Evolutionary conservation across 2,113 vertebrate genomes (phyloP).

Genomic region (Cranoglanis bouderius): DNA sequence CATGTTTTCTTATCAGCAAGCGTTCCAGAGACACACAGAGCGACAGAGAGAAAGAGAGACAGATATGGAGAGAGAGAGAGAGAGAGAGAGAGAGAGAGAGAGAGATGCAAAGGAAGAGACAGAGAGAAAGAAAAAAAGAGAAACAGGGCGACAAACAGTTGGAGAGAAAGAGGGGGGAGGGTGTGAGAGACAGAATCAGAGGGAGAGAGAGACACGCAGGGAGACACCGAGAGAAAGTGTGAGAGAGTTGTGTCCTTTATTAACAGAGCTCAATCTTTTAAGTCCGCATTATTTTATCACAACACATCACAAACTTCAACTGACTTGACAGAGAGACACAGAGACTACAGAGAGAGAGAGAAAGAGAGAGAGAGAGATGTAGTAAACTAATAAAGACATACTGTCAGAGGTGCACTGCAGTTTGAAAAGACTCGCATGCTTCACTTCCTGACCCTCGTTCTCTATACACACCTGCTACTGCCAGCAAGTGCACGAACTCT

Average conservation of each 20-base stretch:
- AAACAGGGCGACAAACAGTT: background rate
- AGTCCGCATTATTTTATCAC: too few species aligned
- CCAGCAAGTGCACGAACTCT: constrained; percentile 17
- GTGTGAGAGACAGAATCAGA: too few species aligned
- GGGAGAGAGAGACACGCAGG: background rate
- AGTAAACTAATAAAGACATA: constrained; percentile 28
- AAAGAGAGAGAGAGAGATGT: background rate
- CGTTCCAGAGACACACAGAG: background rate
- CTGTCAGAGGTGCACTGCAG: constrained; percentile 13
- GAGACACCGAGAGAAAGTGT: too few species aligned
- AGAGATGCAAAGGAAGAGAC: background rate
- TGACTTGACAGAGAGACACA: background rate
- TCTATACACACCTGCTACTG: constrained; percentile 26
- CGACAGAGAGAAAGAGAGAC: background rate
- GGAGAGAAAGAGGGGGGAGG: background rate
- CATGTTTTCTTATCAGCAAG: too few species aligned
- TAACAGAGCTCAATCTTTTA: too few species aligned
- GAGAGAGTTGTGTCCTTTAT: too few species aligned
- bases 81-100: background rate
- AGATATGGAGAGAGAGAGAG: background rate
- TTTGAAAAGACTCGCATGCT: constrained; percentile 8
- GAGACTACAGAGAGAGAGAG: background rate
- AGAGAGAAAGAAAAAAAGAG: background rate
- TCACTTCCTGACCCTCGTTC: constrained; percentile 29
- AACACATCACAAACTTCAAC: too few species aligned